Evolutionary conservation across 2,888 invertebrate species (phyloP).

Genomic region (Eristalis tenax): DNA sequence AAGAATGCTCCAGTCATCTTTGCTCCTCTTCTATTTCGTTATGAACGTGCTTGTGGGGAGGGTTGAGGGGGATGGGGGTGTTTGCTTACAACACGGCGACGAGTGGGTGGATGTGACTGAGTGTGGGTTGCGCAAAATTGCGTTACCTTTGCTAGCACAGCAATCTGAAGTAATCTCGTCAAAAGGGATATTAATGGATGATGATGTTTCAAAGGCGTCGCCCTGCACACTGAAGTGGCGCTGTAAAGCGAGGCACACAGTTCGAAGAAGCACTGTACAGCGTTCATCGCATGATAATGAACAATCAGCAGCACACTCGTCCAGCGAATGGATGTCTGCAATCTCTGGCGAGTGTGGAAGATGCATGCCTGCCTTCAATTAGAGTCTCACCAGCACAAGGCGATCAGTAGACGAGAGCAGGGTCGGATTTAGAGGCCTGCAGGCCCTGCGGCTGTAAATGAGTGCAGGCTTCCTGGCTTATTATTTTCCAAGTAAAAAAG

Average conservation of each 20-base stretch:
- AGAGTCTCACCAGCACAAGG: not conserved
- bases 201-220: slow-evolving; percentile 23
- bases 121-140: slow-evolving; percentile 4
- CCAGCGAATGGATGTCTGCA: too few relatives aligned
- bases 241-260: not conserved
- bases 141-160: slow-evolving; percentile 6
- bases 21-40: too few relatives aligned
- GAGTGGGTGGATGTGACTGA: not conserved
- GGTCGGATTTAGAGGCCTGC: not conserved
- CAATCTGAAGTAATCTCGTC: slow-evolving; percentile 13
- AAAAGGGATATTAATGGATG: slow-evolving; percentile 32
- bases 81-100: not conserved
- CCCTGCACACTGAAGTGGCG: not conserved
- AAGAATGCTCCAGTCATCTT: not conserved
- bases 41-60: too few relatives aligned
- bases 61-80: not conserved
- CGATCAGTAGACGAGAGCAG: not conserved
- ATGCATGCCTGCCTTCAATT: not conserved
- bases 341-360: not conserved
- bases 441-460: too few relatives aligned
- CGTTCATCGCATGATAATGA: too few relatives aligned
- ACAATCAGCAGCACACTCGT: too few relatives aligned
- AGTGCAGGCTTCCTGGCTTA: too few relatives aligned
- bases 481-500: too few relatives aligned
- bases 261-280: not conserved